Conservation (phyloP, 2,888 invertebrate genomes). For the Pomacea canaliculata region DNA sequence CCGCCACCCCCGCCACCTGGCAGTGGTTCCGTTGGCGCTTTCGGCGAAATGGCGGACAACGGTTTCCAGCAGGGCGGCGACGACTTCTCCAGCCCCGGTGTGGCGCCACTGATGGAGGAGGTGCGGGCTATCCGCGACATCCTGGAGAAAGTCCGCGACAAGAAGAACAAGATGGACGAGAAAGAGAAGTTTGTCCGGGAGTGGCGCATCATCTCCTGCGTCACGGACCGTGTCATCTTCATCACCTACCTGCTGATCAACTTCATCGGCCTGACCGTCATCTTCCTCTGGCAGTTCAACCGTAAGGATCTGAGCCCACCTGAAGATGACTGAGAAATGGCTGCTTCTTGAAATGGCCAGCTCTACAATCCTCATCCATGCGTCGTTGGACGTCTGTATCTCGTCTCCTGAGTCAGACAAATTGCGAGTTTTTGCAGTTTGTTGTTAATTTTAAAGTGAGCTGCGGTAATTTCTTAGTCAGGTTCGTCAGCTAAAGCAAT, state of each 20-base stretch:
- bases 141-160: constrained; percentile 56
- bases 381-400: neutral
- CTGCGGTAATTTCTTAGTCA: no score
- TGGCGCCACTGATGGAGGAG: constrained; percentile 44
- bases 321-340: neutral
- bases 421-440: neutral
- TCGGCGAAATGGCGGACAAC: neutral
- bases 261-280: constrained; percentile 54
- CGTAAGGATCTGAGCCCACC: constrained; percentile 1
- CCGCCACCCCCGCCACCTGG: constrained; percentile 17
- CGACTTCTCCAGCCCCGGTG: constrained; percentile 19
- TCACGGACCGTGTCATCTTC: constrained; percentile 64
- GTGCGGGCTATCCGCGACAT: constrained; percentile 59
- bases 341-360: neutral
- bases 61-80: constrained; percentile 24
- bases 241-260: constrained; percentile 59
- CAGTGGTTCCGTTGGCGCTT: neutral
- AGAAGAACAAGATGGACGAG: constrained; percentile 55
- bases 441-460: no score
- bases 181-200: constrained; percentile 58
- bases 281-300: constrained; percentile 50
- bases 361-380: neutral
- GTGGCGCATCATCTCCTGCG: constrained; percentile 64
- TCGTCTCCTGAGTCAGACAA: neutral
- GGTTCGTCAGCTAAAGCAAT: no score